These are phyloP conservation scores for Myxocyprinus asiaticus DNA, from an alignment of 2,113 vertebrate species.

Conservation along the genomic window DNA sequence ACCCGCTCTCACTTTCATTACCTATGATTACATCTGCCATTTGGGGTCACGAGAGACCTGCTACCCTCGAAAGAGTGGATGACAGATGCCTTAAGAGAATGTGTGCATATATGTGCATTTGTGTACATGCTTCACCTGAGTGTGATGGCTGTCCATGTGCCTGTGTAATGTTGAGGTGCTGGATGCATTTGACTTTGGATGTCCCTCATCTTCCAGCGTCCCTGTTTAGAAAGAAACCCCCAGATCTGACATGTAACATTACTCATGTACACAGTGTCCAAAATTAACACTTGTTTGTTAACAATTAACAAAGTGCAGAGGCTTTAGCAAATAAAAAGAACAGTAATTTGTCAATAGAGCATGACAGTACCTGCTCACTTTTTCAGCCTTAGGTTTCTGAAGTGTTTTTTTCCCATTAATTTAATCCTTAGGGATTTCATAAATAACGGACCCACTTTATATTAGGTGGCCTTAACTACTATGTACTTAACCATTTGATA, in stretches of 20 bases:
- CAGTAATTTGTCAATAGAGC: no score
- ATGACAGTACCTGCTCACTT: no score
- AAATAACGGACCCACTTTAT: no score
- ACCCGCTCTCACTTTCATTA: slow-evolving; percentile 52
- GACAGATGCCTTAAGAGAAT: slow-evolving; percentile 30
- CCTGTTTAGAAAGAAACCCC: slow-evolving; percentile 66
- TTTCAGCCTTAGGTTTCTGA: no score
- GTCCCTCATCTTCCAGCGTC: slow-evolving; percentile 83
- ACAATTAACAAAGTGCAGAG: no score
- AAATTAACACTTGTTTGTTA: no score
- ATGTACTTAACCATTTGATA: no score
- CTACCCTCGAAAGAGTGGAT: neutral
- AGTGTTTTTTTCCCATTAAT: no score
- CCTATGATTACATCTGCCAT: slow-evolving; percentile 51
- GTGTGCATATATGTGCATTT: slow-evolving; percentile 13
- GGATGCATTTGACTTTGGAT: slow-evolving; percentile 76
- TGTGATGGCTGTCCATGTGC: slow-evolving; percentile 86
- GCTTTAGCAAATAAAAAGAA: no score
- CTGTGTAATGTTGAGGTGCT: slow-evolving; percentile 77
- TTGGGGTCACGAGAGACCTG: slow-evolving; percentile 32
- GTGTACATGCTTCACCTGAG: slow-evolving; percentile 80
- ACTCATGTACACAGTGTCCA: no score
- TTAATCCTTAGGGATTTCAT: no score
- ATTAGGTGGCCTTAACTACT: no score
- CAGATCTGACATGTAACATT: neutral